These are phyloP conservation scores for Anser cygnoides DNA, from an alignment of 2,113 vertebrate species.

Conservation along the genomic window DNA sequence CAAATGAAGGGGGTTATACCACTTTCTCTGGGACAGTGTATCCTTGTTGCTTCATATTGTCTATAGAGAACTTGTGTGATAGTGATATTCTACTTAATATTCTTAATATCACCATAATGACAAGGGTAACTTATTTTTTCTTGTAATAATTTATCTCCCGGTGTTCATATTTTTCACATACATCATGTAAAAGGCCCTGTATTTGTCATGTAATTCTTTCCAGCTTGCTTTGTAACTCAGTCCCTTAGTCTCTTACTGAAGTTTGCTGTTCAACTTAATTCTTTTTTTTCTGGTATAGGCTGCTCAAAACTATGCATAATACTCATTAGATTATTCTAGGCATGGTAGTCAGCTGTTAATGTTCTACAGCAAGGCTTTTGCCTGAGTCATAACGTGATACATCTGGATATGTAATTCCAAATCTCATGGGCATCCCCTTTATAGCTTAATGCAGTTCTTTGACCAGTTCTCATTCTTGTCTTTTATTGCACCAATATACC, in stretches of 20 bases:
- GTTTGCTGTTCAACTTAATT: background rate
- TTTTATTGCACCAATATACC: background rate
- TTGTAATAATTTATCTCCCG: background rate
- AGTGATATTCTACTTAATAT: background rate
- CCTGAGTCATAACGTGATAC: background rate
- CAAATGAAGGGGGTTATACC: constrained; percentile 23
- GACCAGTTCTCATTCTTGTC: background rate
- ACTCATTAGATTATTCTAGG: background rate
- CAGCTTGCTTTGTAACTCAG: background rate
- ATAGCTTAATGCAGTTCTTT: background rate
- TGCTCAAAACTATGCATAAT: background rate
- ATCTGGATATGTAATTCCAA: background rate
- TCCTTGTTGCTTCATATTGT: background rate
- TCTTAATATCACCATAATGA: background rate
- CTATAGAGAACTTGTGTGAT: background rate
- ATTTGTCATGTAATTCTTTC: background rate
- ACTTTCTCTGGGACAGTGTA: background rate
- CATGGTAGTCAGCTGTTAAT: background rate
- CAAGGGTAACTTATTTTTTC: background rate
- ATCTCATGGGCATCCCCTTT: background rate
- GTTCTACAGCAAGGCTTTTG: background rate
- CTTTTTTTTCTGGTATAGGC: background rate
- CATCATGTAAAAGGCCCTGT: background rate
- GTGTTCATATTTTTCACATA: background rate
- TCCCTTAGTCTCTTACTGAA: background rate